These are phyloP conservation scores for Melanotaenia pygmaea DNA, from an alignment of 2,797 vertebrate species.

Conservation along the genomic window DNA sequence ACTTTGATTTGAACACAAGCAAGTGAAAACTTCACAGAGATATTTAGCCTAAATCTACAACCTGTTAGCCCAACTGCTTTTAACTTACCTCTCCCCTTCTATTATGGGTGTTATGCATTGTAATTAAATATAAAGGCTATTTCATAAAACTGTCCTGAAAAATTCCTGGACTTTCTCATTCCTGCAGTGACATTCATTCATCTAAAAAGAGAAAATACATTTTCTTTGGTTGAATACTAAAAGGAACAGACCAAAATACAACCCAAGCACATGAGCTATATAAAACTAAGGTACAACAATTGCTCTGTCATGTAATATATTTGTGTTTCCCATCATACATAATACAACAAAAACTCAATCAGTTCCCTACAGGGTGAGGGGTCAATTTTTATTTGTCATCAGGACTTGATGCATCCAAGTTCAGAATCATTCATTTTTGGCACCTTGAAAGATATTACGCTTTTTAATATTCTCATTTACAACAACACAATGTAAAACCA, in stretches of 20 bases:
- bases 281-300: not conserved
- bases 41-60: no score
- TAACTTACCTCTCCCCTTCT: no score
- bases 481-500: slow-evolving; percentile 78
- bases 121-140: no score
- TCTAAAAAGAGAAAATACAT: not conserved
- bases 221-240: not conserved
- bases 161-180: no score
- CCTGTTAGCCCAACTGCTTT: no score
- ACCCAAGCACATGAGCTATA: no score
- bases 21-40: no score
- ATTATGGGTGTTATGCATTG: no score
- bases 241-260: not conserved
- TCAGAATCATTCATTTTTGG: slow-evolving; percentile 83
- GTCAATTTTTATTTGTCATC: slow-evolving; percentile 79
- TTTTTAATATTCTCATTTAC: slow-evolving; percentile 75
- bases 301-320: not conserved
- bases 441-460: slow-evolving; percentile 80
- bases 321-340: slow-evolving; percentile 17
- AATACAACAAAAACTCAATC: slow-evolving; percentile 48
- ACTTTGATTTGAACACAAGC: no score
- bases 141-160: no score
- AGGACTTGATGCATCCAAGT: slow-evolving; percentile 82
- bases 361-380: slow-evolving; percentile 71
- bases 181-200: no score